A percentile compares a stretch with the other conserved stretches of the same genome.
Conservation (phyloP, 2,797 vertebrate genomes). For the Acanthis flammea region DNA sequence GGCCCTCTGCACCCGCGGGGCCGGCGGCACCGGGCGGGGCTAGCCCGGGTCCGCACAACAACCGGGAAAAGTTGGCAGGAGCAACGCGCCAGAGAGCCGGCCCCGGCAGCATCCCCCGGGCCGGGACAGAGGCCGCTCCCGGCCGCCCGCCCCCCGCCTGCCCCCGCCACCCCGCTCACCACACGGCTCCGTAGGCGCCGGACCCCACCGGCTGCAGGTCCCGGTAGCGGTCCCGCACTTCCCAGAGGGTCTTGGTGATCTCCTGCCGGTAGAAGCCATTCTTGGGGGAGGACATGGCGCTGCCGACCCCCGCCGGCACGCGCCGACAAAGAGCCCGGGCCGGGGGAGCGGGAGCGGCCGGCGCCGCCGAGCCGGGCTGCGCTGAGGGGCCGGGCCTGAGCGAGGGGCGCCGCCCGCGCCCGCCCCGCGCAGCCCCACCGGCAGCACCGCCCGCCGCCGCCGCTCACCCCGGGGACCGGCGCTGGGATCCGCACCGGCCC, state of each 20-base stretch:
- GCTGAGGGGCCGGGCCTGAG: neutral
- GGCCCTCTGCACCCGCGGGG: neutral
- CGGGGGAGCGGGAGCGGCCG: neutral
- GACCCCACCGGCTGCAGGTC: constrained; percentile 91
- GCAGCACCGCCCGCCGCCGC: neutral
- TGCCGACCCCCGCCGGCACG: neutral
- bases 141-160: neutral
- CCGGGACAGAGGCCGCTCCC: neutral
- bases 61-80: neutral
- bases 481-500: neutral
- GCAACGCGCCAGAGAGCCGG: neutral
- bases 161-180: constrained; percentile 77
- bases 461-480: too few species aligned
- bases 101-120: neutral
- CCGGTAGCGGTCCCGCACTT: constrained; percentile 88
- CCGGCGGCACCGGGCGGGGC: neutral
- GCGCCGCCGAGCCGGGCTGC: neutral
- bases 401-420: neutral
- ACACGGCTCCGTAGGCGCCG: constrained; percentile 92
- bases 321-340: neutral
- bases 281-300: constrained; percentile 81
- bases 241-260: constrained; percentile 89
- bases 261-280: constrained; percentile 89
- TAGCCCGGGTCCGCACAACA: neutral
- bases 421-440: neutral